Conservation (phyloP, 2,888 invertebrate genomes). For the Nemotelus nigrinus region DNA sequence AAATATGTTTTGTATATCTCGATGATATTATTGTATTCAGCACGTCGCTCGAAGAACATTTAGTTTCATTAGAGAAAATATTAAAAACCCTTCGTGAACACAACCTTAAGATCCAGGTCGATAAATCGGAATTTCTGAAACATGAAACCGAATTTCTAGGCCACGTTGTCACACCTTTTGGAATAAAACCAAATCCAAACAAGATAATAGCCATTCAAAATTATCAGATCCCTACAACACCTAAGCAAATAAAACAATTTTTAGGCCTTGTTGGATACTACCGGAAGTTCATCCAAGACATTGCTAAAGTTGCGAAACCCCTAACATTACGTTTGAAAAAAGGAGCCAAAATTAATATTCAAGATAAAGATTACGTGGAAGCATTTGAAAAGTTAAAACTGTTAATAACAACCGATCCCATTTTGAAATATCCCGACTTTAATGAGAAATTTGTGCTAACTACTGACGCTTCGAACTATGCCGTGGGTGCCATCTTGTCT, state of each 20-base stretch:
- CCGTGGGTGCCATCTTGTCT: conserved; percentile 54
- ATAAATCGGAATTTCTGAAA: conserved; percentile 8
- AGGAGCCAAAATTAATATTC: neutral
- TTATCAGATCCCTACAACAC: conserved; percentile 5
- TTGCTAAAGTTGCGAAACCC: conserved; percentile 34
- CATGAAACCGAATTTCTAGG: conserved; percentile 49
- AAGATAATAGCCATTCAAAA: conserved; percentile 6
- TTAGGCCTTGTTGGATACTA: conserved; percentile 25
- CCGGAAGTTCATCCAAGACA: conserved; percentile 27
- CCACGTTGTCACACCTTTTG: conserved; percentile 52
- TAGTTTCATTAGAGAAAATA: conserved; percentile 51
- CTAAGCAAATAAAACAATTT: conserved; percentile 24
- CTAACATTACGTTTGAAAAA: conserved; percentile 26
- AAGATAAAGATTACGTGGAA: conserved; percentile 14
- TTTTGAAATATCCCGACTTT: conserved; percentile 59
- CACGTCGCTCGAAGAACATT: conserved; percentile 55
- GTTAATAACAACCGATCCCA: conserved; percentile 52
- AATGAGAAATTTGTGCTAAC: conserved; percentile 44
- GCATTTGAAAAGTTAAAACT: conserved; percentile 24
- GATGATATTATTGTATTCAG: conserved; percentile 57
- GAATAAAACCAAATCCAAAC: conserved; percentile 45
- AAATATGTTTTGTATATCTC: conserved; percentile 56
- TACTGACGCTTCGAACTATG: conserved; percentile 55
- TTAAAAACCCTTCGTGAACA: conserved; percentile 46
- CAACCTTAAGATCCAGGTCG: neutral